Base-by-base conservation (phyloP, 2,888 invertebrate species). In the Callyntrura guangdongensis region DNA sequence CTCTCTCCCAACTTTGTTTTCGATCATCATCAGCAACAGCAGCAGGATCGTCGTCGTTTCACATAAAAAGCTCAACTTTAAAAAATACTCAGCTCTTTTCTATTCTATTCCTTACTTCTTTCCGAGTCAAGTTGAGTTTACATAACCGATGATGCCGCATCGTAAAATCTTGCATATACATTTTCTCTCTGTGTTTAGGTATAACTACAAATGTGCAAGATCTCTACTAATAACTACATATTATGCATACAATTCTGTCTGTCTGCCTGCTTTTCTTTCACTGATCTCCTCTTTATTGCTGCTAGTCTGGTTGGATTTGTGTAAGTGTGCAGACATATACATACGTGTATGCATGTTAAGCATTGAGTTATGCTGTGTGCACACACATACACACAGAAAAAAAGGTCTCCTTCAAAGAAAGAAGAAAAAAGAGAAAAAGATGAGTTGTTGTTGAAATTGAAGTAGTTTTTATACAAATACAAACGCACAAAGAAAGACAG, bases 361-460 rank as follows among this genome's bases (percentile, higher is more conserved):
- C 36, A 36, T 36, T 36, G 36, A 36, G 36, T 36, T 36, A 14
- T n/a, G 27, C 69, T 69, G 61, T 36, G 36, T 36, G 36, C 36
- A 27, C 69, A 69, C 36, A 69, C n/a, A n/a, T n/a, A n/a, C n/a
- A n/a, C n/a, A n/a, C n/a, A n/a, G n/a, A n/a, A n/a, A 3, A 69
- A 69, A 14, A 69, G 36, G 61, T 4, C 36, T 36, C 36, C 59
- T 59, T 59, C 59, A 59, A 69, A 36, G 69, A 27, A 72, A 45
- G 20, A 17, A 17, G 12, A 67, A 25, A 25, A 67, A 67, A 36
- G 36, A 67, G 25, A n/a, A 74, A 74, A 49, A 74, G 74, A 74
- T 74, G 74, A 49, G 22, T 47, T 74, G 77, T 53, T 79, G 77
- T 79, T 79, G 77, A 79, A 79, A 79, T 79, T 79, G 53, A 79